Conservation (phyloP, 2,113 vertebrate genomes). For the Nesogale talazaci region DNA sequence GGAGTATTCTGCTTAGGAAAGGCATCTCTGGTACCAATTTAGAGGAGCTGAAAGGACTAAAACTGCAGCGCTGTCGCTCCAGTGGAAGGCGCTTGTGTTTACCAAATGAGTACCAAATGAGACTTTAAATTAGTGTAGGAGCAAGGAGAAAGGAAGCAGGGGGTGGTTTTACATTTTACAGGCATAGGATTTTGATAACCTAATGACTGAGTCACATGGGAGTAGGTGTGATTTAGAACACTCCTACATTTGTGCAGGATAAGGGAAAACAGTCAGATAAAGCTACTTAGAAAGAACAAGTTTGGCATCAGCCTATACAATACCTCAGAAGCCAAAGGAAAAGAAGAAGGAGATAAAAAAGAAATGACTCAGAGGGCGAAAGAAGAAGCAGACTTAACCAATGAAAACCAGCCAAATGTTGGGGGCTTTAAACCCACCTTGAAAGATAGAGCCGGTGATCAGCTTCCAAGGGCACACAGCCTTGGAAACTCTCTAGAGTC, state of each 20-base stretch:
- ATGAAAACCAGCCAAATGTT: not conserved
- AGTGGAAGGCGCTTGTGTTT: constrained; percentile 1
- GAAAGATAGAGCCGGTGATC: not conserved
- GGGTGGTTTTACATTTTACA: constrained; percentile 34
- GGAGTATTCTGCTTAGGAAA: not conserved
- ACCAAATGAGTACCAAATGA: not conserved
- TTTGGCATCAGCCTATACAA: not conserved
- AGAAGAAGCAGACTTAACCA: not conserved
- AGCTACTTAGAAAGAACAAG: not conserved
- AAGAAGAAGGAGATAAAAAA: constrained; percentile 56
- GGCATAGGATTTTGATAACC: constrained; percentile 26
- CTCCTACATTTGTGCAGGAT: not conserved
- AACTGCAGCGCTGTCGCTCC: not conserved
- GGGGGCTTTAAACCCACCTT: not conserved
- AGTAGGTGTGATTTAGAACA: not conserved
- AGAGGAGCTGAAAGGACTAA: not conserved
- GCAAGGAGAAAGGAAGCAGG: constrained; percentile 26
- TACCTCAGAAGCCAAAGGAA: not conserved
- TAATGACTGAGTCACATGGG: not conserved
- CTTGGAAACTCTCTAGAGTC: not conserved
- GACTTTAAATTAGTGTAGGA: constrained; percentile 20
- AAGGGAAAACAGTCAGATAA: not conserved
- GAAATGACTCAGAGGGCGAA: not conserved
- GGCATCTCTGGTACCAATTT: not conserved
- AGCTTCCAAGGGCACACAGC: not conserved